Base-by-base conservation (phyloP, 1,140 invertebrate species). In the Pseudomyrmex pallidus region DNA sequence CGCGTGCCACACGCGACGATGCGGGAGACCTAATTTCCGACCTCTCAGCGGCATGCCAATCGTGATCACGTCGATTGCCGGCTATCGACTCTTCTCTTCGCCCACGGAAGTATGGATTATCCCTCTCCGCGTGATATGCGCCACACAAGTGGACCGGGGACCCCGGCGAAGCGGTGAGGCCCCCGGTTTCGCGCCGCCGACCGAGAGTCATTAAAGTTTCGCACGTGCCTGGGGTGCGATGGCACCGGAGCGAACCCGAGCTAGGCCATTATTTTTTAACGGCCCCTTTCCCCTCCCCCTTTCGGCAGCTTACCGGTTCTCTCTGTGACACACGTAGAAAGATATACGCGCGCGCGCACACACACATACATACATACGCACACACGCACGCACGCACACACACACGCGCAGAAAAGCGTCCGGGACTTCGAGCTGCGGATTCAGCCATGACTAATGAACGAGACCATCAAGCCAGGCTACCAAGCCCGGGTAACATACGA, bases 261-360 rank as follows among this genome's bases (percentile, higher is more conserved):
- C 83, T 78, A 72, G 82, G 74, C 82, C 83, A 90, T 91, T 91
- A 91, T 90, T 91, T 90, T 91, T 91, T 89, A 89, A 90, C 83
- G 74, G 80, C 56, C 83, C 64, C 64, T 83, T 62, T 25, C 20
- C 35, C n/a, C n/a, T 17, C 35, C 50, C 20, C 56, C 46, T 52
- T 17, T 17, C 25, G n/a, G 35, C 44, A 86, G 74, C 66, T 82
- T 48, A 68, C 56, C 25, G 46, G 7, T 59, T 63, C 25, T 63
- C 63, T 67, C 46, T 54, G 48, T 1, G 2, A 25, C 9, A 1
- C 15, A 15, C 50, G 54, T 13, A 35, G 35, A 35, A 35, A 35
- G 35, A 54, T 5, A 1, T 25, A 52, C 63, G 25, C 52, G 20
- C 15, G 15, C 59, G 56, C 22, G 22, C 35, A 50, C 61, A 5